These are phyloP conservation scores for Paradoxurus hermaphroditus DNA, from an alignment of 2,113 vertebrate genomes.

Conservation along the genomic window DNA sequence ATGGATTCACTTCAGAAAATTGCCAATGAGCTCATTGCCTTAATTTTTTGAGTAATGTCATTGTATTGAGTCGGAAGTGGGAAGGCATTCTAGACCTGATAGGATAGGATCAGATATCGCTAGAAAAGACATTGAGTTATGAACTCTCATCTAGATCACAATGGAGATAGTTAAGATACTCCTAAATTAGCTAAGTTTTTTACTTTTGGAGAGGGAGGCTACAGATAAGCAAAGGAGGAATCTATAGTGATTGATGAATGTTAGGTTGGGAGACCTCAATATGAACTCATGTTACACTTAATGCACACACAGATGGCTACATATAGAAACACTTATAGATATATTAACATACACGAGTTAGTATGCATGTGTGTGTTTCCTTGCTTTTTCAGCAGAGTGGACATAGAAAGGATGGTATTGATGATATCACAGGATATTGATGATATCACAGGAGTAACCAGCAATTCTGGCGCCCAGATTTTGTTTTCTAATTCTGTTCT, in stretches of 20 bases:
- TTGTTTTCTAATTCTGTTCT: background rate
- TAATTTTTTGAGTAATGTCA: background rate
- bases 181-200: background rate
- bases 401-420: background rate
- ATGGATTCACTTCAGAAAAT: slow-evolving; percentile 37
- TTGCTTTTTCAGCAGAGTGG: background rate
- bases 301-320: background rate
- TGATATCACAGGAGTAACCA: background rate
- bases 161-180: background rate
- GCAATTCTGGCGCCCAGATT: background rate
- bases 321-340: background rate
- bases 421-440: too few species aligned
- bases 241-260: background rate
- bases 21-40: background rate
- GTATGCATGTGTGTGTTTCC: background rate
- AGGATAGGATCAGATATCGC: background rate
- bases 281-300: background rate
- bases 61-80: background rate
- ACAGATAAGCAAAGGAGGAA: background rate
- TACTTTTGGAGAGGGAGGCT: background rate
- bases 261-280: background rate
- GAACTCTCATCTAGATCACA: background rate
- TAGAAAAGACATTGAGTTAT: background rate
- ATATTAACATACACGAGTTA: background rate
- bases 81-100: background rate